These are phyloP conservation scores for Ptycholaimellus sp. DNA, from an alignment of 2,888 invertebrate species.

Conservation along the genomic window DNA sequence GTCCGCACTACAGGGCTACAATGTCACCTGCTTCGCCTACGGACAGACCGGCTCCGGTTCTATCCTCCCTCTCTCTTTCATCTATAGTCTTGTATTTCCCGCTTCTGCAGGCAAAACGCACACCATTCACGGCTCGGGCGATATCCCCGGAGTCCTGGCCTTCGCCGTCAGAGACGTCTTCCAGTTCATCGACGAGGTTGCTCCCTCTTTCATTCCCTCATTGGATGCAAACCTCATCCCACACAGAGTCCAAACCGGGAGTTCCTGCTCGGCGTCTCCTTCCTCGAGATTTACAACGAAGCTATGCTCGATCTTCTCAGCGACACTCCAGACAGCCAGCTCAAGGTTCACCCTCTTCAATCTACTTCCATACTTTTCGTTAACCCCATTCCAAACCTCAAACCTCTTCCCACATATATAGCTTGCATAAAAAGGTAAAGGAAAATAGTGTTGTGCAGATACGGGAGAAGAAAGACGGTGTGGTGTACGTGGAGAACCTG, in stretches of 20 bases:
- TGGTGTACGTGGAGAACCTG: conserved; percentile 38
- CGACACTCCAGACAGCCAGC: neutral
- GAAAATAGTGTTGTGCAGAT: no score
- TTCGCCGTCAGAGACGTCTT: neutral
- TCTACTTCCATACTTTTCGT: no score
- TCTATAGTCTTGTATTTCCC: no score
- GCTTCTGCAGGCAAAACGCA: conserved; percentile 54
- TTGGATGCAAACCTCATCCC: no score
- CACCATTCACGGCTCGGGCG: conserved; percentile 47
- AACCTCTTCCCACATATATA: no score
- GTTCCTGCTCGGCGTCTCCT: conserved; percentile 52
- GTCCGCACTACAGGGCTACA: conserved; percentile 4
- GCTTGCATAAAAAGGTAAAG: no score
- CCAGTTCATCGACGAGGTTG: neutral
- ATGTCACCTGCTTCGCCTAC: conserved; percentile 7
- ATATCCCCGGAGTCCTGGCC: neutral
- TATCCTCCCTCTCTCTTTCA: no score
- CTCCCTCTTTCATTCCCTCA: neutral
- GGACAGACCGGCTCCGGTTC: conserved; percentile 10
- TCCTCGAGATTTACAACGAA: conserved; percentile 69
- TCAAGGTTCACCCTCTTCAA: neutral
- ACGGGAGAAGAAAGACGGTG: no score
- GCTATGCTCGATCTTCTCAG: conserved; percentile 47
- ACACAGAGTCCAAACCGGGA: conserved; percentile 39
- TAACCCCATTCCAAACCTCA: no score